phyloP scores from a whole-genome alignment of 2,113 vertebrate species.

The Gobius niger region DNA sequence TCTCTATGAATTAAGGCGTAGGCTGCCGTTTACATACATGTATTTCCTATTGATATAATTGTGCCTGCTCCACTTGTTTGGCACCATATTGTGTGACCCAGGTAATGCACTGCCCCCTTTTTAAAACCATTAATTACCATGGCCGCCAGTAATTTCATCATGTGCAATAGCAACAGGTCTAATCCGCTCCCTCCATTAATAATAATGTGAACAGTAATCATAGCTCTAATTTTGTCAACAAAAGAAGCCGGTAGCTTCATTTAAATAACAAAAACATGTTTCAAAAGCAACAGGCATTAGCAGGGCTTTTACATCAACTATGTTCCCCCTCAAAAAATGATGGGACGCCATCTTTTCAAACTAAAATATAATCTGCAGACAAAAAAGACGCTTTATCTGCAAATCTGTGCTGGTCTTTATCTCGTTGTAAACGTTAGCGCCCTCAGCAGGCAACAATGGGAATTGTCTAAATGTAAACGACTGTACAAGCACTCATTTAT shows the following conservation, averaged over 20 bases:
- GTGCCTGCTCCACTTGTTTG: background rate
- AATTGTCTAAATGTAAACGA: too few species aligned
- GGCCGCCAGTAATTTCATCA: constrained; percentile 38
- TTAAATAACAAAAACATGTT: constrained; percentile 21
- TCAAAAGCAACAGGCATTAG: constrained; percentile 21
- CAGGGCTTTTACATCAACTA: constrained; percentile 7
- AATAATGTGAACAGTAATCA: constrained; percentile 33
- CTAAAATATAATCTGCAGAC: too few species aligned
- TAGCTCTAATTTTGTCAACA: constrained; percentile 36
- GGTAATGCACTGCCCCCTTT: constrained; percentile 29
- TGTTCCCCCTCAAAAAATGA: background rate
- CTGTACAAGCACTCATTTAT: too few species aligned
- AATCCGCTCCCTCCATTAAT: constrained; percentile 38
- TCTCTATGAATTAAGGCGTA: too few species aligned
- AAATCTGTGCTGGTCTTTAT: too few species aligned
- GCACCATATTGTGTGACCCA: constrained; percentile 14
- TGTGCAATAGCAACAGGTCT: constrained; percentile 35
- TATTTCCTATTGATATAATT: constrained; percentile 3
- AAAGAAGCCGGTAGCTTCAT: constrained; percentile 44
- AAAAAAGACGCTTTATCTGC: too few species aligned
- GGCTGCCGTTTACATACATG: background rate
- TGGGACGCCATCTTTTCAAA: too few species aligned
- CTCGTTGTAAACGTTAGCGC: too few species aligned
- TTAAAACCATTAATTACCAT: constrained; percentile 47
- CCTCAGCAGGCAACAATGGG: too few species aligned